Evolutionary conservation across 2,888 invertebrate species (phyloP), one percentile per base, ranked within the genome.

Genomic region (Nomada goodeniana): DNA sequence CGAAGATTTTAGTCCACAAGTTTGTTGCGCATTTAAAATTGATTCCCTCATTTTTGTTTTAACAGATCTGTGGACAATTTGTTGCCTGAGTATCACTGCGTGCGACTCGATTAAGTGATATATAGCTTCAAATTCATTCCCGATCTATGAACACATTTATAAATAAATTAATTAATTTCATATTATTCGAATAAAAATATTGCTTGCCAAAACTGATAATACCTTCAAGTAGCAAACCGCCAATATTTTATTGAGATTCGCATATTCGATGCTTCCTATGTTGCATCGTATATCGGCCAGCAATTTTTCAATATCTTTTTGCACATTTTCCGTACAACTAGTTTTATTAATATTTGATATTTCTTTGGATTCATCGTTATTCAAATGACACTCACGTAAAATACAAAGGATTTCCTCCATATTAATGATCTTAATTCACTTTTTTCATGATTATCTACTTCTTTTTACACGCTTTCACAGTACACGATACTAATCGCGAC

Each of bases 101-200:
- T 93, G 93, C 0, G 93, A 91, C 82, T 92, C 92, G 9, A 90
- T 87, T 76, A 93, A 88, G 76, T 91, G 86, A 82, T 86, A 89
- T 47, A 92, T 88, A 3, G 90, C 93, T 53, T 90, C 84, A 0
- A 88, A 42, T 80, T 93, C 92, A 57, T 91, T 88, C 0, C 84
- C 86, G 44, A 64, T 53, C 78, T 85, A 36, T 7, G 71, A 44
- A 64, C 76, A 29, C 11, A 72, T 50, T 23, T 29, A 47, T 20
- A 47, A 20, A 29, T 42, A 15, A 57, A 10, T 36, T 20, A 61
- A 10, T 36, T 18, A 18, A 7, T 50, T 52, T 9, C 2, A 13
- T 42, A 20, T 11, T 11, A 10, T 13, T 57, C 23, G 29, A 15
- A 9, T 47, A 44, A 5, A n/a, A 20, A 18, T 10, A 15, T 65